Percentiles rank a stretch among this genome's conserved stretches.
phyloP scores from a whole-genome alignment of 2,888 invertebrate genomes.

The Drosophila rubida region DNA sequence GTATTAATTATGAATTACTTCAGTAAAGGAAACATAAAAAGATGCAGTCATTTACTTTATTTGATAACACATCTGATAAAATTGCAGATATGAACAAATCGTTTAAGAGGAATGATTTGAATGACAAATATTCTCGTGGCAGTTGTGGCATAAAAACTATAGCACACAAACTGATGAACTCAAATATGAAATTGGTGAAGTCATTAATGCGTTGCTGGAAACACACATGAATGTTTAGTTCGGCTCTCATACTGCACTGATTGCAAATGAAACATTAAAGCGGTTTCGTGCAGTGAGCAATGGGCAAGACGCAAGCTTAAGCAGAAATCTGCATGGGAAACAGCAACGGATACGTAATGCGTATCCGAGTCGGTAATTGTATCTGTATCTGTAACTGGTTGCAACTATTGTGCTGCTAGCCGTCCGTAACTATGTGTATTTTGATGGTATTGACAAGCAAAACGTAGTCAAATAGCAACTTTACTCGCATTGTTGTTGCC shows the following conservation, averaged over 20 bases:
- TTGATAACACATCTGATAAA: too few relatives aligned
- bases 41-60: too few relatives aligned
- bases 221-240: background rate
- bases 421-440: constrained; percentile 2
- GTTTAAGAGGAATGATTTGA: too few relatives aligned
- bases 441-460: constrained; percentile 47
- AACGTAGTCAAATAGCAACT: constrained; percentile 46
- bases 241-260: background rate
- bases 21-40: too few relatives aligned
- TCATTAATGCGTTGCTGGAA: background rate
- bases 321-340: constrained; percentile 17
- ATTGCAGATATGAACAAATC: too few relatives aligned
- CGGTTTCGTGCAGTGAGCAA: background rate
- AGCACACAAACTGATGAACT: background rate
- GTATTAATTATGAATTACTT: too few relatives aligned
- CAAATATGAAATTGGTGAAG: background rate
- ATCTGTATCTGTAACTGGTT: constrained; percentile 19
- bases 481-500: constrained; percentile 24
- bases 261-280: background rate
- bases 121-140: background rate
- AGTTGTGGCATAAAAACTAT: background rate
- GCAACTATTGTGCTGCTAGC: constrained; percentile 9
- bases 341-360: background rate
- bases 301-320: background rate
- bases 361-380: constrained; percentile 12